Conservation (phyloP, 1,140 invertebrate genomes). For the Leptinotarsa defecta region DNA sequence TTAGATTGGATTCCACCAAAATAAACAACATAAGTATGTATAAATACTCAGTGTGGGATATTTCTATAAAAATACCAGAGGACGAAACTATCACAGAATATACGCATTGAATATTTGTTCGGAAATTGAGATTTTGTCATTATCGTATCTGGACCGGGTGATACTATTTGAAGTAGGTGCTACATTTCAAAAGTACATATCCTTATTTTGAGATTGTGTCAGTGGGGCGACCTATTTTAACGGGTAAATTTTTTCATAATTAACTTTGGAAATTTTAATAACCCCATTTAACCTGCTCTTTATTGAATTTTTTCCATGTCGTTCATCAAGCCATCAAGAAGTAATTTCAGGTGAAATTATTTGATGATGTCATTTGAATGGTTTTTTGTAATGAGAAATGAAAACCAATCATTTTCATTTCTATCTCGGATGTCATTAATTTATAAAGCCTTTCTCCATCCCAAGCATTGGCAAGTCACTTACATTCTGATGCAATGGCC, state of each 20-base stretch:
- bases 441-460: not conserved
- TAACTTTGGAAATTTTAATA: too few species aligned
- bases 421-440: not conserved
- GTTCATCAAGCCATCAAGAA: too few species aligned
- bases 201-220: too few species aligned
- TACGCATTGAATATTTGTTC: too few species aligned
- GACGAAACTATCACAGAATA: not conserved
- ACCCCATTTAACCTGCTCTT: too few species aligned
- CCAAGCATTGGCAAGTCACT: not conserved
- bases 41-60: not conserved
- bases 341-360: not conserved
- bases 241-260: too few species aligned
- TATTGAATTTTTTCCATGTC: too few species aligned
- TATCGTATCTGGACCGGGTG: too few species aligned
- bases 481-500: constrained; percentile 1
- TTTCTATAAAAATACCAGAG: constrained; percentile 7
- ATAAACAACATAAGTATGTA: constrained; percentile 13
- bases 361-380: constrained; percentile 3
- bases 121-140: too few species aligned
- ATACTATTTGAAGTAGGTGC: too few species aligned
- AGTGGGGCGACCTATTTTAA: too few species aligned
- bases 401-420: not conserved
- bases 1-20: constrained; percentile 17
- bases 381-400: not conserved
- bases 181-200: too few species aligned